Base-by-base conservation (phyloP, 2,113 vertebrate species). In the Sander lucioperca region DNA sequence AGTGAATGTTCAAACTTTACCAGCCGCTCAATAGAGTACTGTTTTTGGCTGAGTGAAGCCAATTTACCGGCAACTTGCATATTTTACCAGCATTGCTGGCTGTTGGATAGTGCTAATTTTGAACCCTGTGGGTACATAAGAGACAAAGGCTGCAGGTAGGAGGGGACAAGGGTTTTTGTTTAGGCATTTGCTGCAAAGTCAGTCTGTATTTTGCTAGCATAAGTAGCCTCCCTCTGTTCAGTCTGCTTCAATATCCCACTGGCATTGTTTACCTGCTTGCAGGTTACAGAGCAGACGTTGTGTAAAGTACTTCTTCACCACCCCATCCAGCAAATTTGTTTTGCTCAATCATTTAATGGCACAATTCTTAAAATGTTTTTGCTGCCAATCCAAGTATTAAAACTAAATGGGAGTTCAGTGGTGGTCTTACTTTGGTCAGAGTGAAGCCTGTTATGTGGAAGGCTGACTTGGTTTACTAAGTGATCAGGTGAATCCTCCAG, bases 361-460 rank as follows among this genome's bases (percentile, higher is more conserved):
- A 71, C 39, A 10, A 39, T 39, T 10, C 39, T 39, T 39, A 10
- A 8, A 36, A 10, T 3, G 2, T 43, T 47, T 36, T 65, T 65
- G 9, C 39, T 54, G 65, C 43, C 67, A 30, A 21, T 63, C 33
- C 2, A 50, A 75, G 70, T 84, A 69, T 74, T 57, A 51, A 30
- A 74, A 18, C 11, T 23, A 6, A 25, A 19, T 1, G 45, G 67
- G 14, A 1, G 11, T 30, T 72, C 53, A 36, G 61, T 47, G 57
- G 45, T 30, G 74, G 45, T 59, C n/a, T 67, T 39, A 16, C 53
- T 51, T 59, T 59, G 45, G 45, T 47, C 10, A 14, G n/a, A 66
- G 54, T 0, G 18, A 73, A 72, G 27, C 45, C 53, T 70, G 73
- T 77, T 23, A 33, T 8, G 27, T 14, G 10, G 15, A n/a, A 21